Evolutionary conservation across 2,797 vertebrate genomes (phyloP).

Genomic region (Sternotherus odoratus): DNA sequence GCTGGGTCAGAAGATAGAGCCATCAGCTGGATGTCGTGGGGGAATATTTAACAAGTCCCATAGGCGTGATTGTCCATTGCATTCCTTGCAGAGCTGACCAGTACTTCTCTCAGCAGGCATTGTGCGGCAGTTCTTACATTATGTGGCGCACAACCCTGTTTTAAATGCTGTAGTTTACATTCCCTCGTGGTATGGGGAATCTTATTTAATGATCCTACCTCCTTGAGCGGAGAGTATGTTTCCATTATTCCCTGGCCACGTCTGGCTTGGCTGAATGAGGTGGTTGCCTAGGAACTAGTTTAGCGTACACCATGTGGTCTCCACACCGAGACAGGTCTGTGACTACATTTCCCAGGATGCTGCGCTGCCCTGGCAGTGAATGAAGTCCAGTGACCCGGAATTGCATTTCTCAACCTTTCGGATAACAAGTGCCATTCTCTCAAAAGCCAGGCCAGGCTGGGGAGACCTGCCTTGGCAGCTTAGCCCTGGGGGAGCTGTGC

Average conservation of each 20-base stretch:
- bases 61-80: not conserved
- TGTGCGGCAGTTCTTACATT: not conserved
- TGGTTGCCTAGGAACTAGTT: rapidly evolving
- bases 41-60: not conserved
- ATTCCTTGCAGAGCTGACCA: not conserved
- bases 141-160: not conserved
- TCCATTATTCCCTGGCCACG: not conserved
- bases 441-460: not conserved
- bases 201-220: not conserved
- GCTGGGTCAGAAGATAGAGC: not conserved
- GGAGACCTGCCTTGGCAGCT: not conserved
- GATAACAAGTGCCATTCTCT: not conserved
- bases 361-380: rapidly evolving
- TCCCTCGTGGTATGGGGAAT: not conserved
- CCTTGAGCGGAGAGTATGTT: not conserved
- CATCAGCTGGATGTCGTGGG: not conserved
- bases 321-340: rapidly evolving
- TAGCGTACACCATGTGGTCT: rapidly evolving
- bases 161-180: not conserved
- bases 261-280: rapidly evolving
- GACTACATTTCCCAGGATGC: conserved; percentile 30
- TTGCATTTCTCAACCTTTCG: not conserved
- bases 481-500: not conserved
- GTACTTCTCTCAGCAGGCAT: not conserved
- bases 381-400: not conserved